These are phyloP conservation scores for Sycon ciliatum DNA, from an alignment of 37 sponge, comb jelly and placozoan species.

Conservation along the genomic window DNA sequence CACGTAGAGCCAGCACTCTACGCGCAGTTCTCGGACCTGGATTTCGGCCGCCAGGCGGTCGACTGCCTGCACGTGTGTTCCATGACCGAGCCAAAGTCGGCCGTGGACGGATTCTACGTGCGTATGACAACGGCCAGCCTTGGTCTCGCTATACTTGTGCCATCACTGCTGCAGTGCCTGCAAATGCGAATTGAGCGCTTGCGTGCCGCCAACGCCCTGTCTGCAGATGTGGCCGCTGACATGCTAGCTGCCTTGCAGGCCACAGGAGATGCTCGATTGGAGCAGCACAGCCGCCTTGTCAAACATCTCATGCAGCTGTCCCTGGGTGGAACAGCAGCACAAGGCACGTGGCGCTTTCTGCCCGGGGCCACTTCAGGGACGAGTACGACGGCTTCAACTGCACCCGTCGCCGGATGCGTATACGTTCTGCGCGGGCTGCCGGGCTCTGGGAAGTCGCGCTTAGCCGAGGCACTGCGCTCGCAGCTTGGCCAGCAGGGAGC, in stretches of 20 bases:
- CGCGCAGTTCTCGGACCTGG: constrained; percentile 11
- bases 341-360: no score
- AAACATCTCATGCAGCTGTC: no score
- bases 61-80: constrained; percentile 45
- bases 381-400: no score
- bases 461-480: no score
- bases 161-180: constrained; percentile 10
- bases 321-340: no score
- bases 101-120: constrained; percentile 58
- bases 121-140: constrained; percentile 24
- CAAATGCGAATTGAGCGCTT: background rate
- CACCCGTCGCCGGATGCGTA: no score
- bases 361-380: no score
- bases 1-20: constrained; percentile 40
- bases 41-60: constrained; percentile 45
- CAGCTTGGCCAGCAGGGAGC: no score
- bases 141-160: constrained; percentile 28
- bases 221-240: background rate
- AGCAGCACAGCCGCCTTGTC: no score
- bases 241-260: background rate
- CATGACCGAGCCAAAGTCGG: constrained; percentile 45
- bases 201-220: background rate
- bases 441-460: constrained; percentile 71
- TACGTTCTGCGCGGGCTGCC: constrained; percentile 81
- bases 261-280: no score